A percentile compares a stretch with the other conserved stretches of the same genome.
Evolutionary conservation across 2,113 vertebrate genomes (phyloP).

Genomic region (Sardina pilchardus): DNA sequence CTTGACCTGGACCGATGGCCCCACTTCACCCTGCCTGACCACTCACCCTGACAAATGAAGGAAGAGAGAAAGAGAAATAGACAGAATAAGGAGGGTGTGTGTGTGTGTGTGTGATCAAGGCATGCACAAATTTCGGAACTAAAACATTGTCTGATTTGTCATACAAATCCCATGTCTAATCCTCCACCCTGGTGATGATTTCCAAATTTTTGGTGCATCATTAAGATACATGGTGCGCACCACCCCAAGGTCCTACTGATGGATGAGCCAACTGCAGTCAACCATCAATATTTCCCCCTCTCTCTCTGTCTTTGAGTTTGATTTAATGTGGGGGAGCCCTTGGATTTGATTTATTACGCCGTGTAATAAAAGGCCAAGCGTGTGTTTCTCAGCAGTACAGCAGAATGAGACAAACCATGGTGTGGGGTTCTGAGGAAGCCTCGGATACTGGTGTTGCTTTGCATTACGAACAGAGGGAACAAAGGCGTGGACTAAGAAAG

Average conservation of each 20-base stretch:
- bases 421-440: neutral
- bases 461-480: neutral
- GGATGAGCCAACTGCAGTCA: slow-evolving; percentile 26
- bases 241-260: slow-evolving; percentile 16
- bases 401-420: neutral
- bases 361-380: slow-evolving; percentile 40
- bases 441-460: neutral
- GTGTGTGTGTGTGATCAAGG: no score
- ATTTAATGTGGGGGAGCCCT: slow-evolving; percentile 42
- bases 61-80: slow-evolving; percentile 20
- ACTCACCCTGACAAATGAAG: slow-evolving; percentile 50
- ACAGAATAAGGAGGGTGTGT: no score
- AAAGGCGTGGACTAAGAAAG: neutral
- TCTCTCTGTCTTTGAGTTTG: slow-evolving; percentile 45
- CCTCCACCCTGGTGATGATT: slow-evolving; percentile 23
- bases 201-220: slow-evolving; percentile 47
- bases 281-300: slow-evolving; percentile 2
- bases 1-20: slow-evolving; percentile 45
- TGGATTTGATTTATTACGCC: slow-evolving; percentile 47
- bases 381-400: slow-evolving; percentile 35
- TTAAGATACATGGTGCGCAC: slow-evolving; percentile 17
- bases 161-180: slow-evolving; percentile 31
- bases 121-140: no score
- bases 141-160: neutral
- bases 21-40: slow-evolving; percentile 30